Conservation (phyloP, 1,140 invertebrate species). For the Araneus ventricosus region DNA sequence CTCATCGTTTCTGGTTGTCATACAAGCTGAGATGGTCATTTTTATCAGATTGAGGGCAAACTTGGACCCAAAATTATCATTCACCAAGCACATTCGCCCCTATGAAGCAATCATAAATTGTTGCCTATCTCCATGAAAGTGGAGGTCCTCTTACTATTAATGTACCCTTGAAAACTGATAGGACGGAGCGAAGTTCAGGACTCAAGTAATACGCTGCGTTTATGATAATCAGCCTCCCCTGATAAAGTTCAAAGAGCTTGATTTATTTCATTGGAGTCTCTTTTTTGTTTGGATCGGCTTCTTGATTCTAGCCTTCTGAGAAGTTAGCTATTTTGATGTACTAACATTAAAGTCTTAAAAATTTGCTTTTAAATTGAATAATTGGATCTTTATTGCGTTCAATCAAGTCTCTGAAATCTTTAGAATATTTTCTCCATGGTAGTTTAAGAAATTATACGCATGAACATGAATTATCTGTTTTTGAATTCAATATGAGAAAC, state of each 20-base stretch:
- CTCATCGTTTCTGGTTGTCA: neutral
- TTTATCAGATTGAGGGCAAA: constrained; percentile 4
- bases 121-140: neutral
- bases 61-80: neutral
- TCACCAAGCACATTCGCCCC: neutral
- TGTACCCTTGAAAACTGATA: neutral
- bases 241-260: neutral
- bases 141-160: neutral
- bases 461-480: too few species aligned
- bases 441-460: too few species aligned
- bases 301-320: too few species aligned
- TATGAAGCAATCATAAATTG: neutral
- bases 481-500: too few species aligned
- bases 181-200: neutral
- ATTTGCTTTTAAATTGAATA: too few species aligned
- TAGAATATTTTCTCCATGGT: too few species aligned
- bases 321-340: too few species aligned
- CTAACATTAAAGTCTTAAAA: too few species aligned
- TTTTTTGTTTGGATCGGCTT: too few species aligned
- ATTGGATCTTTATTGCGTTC: too few species aligned
- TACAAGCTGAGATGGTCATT: neutral
- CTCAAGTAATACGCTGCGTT: neutral
- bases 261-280: neutral
- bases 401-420: too few species aligned
- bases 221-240: neutral